These are phyloP conservation scores for Ferdinandea cuprea DNA, from an alignment of 2,888 invertebrate species.

Conservation along the genomic window DNA sequence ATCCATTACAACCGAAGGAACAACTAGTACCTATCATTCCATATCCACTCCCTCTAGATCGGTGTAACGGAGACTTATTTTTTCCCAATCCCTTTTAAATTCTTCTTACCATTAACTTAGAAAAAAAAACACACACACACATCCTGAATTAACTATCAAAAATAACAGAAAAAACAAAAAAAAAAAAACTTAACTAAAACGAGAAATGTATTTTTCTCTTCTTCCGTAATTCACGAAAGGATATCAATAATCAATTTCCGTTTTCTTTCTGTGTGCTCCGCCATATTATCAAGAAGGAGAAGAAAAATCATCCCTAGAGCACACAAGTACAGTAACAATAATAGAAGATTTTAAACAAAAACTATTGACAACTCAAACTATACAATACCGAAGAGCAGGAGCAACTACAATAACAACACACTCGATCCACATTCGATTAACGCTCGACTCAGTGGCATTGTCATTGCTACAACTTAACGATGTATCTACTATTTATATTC, in stretches of 20 bases:
- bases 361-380: slow-evolving; percentile 69
- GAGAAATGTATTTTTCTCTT: slow-evolving; percentile 35
- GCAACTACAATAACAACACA: slow-evolving; percentile 29
- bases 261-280: slow-evolving; percentile 16
- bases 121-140: no score
- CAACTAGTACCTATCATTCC: no score
- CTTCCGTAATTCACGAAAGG: slow-evolving; percentile 43
- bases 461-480: slow-evolving; percentile 74
- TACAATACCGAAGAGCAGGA: slow-evolving; percentile 45
- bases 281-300: slow-evolving; percentile 22
- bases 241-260: slow-evolving; percentile 71
- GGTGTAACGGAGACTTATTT: no score
- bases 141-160: no score
- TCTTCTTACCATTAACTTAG: no score
- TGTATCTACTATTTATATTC: slow-evolving; percentile 72
- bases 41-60: no score
- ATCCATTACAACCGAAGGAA: no score
- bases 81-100: no score
- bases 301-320: neutral
- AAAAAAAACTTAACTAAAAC: slow-evolving; percentile 38
- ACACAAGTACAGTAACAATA: slow-evolving; percentile 6
- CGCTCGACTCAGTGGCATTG: slow-evolving; percentile 69
- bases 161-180: no score
- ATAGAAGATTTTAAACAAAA: slow-evolving; percentile 24
- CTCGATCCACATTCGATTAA: slow-evolving; percentile 71